Percentiles rank a stretch among this genome's conserved stretches.
Conservation (phyloP, 2,113 vertebrate species). For the Lagopus leucura region DNA sequence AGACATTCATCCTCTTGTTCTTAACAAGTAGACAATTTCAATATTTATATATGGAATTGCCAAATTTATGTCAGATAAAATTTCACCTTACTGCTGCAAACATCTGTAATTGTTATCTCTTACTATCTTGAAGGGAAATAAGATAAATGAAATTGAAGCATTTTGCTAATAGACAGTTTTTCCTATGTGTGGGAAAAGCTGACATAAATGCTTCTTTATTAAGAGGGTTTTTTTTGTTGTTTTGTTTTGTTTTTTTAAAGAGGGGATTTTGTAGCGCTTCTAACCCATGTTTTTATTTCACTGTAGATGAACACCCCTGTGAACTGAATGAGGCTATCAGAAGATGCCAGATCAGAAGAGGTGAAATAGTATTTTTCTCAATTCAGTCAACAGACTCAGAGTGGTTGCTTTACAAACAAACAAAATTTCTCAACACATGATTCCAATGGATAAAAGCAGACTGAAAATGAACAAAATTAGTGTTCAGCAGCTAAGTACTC, state of each 20-base stretch:
- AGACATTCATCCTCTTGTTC: too few relatives aligned
- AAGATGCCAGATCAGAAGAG: too few relatives aligned
- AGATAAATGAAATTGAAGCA: neutral
- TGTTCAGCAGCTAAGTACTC: neutral
- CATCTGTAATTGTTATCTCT: neutral
- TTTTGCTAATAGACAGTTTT: neutral
- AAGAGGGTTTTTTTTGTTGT: neutral
- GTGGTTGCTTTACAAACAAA: neutral
- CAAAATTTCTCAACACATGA: neutral
- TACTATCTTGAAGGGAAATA: neutral
- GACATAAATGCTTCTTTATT: neutral
- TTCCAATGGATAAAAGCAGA: neutral
- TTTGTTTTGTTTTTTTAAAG: too few relatives aligned
- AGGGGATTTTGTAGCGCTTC: neutral
- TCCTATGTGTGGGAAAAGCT: neutral
- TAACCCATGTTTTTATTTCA: neutral
- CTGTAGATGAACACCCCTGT: neutral
- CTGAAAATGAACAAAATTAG: neutral
- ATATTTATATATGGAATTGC: neutral
- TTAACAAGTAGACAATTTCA: neutral
- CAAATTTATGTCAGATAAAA: neutral
- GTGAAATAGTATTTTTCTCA: neutral
- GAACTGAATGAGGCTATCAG: neutral
- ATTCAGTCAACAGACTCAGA: neutral
- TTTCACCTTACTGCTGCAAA: neutral